Evolutionary conservation across 1,140 invertebrate species (phyloP).

Genomic region (Ruditapes philippinarum): DNA sequence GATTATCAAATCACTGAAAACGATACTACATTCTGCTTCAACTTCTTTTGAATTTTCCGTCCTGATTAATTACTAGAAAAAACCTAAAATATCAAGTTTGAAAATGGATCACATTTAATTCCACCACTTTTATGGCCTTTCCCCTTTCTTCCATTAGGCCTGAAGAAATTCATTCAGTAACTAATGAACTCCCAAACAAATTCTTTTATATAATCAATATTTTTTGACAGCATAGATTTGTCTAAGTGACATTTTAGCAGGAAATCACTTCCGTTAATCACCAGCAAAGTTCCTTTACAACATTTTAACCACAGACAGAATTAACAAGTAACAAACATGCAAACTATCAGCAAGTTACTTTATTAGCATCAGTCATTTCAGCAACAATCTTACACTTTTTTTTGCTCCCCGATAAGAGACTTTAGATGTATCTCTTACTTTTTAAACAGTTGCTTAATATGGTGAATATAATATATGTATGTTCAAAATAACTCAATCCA

Average conservation of each 20-base stretch:
- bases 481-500: too few relatives aligned
- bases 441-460: too few relatives aligned
- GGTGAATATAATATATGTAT: too few relatives aligned
- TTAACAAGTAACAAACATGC: constrained; percentile 1
- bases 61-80: neutral
- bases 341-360: neutral
- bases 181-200: constrained; percentile 29
- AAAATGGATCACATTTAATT: neutral
- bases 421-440: too few relatives aligned
- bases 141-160: neutral
- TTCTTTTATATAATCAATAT: constrained; percentile 38
- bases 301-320: constrained; percentile 11
- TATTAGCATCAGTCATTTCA: too few relatives aligned
- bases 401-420: too few relatives aligned
- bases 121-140: neutral
- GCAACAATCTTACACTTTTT: too few relatives aligned
- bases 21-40: too few relatives aligned
- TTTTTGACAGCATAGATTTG: constrained; percentile 46
- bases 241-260: constrained; percentile 12
- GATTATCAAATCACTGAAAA: too few relatives aligned
- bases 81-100: neutral
- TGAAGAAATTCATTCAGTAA: neutral
- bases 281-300: neutral
- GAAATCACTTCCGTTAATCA: constrained; percentile 46
- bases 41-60: neutral